A percentile compares a stretch with the other conserved stretches of the same genome.
These are phyloP conservation scores for Engraulis encrasicolus DNA, from an alignment of 2,113 vertebrate species.

Conservation along the genomic window DNA sequence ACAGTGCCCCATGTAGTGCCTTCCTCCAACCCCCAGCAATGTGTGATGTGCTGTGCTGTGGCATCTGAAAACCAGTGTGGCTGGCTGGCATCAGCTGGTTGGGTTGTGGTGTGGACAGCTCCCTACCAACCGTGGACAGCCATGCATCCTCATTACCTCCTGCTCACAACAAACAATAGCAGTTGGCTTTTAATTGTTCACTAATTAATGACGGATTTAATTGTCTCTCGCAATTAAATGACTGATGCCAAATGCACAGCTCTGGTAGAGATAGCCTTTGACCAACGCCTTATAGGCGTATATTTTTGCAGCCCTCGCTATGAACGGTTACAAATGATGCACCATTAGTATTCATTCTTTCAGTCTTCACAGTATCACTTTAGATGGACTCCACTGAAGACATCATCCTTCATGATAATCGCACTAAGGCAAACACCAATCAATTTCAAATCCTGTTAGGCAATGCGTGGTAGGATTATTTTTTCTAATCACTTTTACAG, in stretches of 20 bases:
- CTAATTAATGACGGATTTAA: not conserved
- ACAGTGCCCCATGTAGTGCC: not conserved
- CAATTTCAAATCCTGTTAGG: not conserved
- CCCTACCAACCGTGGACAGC: not conserved
- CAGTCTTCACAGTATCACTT: not conserved
- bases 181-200: not conserved
- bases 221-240: not conserved
- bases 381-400: not conserved
- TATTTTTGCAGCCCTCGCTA: not conserved
- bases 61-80: not conserved
- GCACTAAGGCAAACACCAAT: not conserved
- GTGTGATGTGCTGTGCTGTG: not conserved
- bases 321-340: not conserved
- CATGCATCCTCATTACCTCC: not conserved
- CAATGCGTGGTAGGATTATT: not conserved
- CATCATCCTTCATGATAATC: not conserved
- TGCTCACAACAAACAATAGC: not conserved
- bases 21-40: too few relatives aligned
- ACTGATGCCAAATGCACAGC: not conserved
- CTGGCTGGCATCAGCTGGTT: conserved; percentile 6
- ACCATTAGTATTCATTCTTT: not conserved
- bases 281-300: not conserved
- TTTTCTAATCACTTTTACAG: not conserved
- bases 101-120: not conserved
- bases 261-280: not conserved